Percentiles rank a stretch among this genome's conserved stretches.
Conservation (phyloP, 2,888 invertebrate species). For the Brachycybe producta region DNA sequence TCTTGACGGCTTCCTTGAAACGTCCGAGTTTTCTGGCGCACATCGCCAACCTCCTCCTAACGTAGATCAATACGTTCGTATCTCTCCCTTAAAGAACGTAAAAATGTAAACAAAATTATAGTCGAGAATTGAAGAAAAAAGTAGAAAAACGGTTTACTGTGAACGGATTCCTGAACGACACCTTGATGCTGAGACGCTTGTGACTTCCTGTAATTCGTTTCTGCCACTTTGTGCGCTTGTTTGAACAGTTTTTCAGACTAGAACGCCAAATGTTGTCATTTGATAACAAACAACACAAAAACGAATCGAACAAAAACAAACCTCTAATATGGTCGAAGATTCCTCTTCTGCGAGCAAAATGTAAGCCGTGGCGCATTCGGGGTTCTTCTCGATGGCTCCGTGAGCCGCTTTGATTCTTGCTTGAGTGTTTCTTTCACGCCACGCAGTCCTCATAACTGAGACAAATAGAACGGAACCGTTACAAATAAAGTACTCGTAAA, state of each 20-base stretch:
- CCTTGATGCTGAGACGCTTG: slow-evolving; percentile 67
- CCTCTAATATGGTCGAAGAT: slow-evolving; percentile 76
- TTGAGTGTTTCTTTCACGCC: slow-evolving; percentile 85
- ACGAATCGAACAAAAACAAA: slow-evolving; percentile 23
- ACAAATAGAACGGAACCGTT: slow-evolving; percentile 20
- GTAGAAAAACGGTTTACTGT: slow-evolving; percentile 38
- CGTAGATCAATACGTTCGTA: slow-evolving; percentile 85
- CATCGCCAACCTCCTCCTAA: slow-evolving; percentile 90
- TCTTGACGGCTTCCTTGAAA: slow-evolving; percentile 86
- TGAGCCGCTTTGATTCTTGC: slow-evolving; percentile 83
- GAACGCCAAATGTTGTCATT: slow-evolving; percentile 15
- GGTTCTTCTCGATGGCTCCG: slow-evolving; percentile 68
- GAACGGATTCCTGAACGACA: slow-evolving; percentile 55
- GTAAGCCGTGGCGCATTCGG: slow-evolving; percentile 88
- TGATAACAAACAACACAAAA: slow-evolving; percentile 2
- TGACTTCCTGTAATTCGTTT: slow-evolving; percentile 64
- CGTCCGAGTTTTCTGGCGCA: slow-evolving; percentile 88
- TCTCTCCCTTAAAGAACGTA: slow-evolving; percentile 45
- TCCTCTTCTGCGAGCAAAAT: slow-evolving; percentile 94
- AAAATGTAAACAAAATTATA: slow-evolving; percentile 1
- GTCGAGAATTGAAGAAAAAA: neutral
- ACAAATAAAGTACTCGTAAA: slow-evolving; percentile 6
- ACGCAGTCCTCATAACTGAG: slow-evolving; percentile 84
- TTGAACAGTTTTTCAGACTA: slow-evolving; percentile 64
- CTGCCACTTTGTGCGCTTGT: slow-evolving; percentile 70